Conservation (phyloP, 1,140 invertebrate species). For the Aphis gossypii region DNA sequence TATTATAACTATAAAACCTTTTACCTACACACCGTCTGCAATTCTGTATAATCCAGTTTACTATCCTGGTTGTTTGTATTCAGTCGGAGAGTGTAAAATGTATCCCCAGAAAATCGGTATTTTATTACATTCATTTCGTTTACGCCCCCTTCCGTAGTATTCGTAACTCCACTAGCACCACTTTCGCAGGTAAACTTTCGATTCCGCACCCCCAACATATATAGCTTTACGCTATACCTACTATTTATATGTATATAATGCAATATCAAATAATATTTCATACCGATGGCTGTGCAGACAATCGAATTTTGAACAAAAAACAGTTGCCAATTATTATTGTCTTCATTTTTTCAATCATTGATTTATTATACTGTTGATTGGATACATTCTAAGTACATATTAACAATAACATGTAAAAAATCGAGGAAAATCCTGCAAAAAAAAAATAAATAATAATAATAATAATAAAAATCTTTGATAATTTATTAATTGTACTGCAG, state of each 20-base stretch:
- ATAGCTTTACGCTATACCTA: background rate
- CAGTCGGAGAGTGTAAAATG: background rate
- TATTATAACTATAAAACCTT: too few species aligned
- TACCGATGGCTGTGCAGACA: background rate
- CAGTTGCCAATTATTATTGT: too few species aligned
- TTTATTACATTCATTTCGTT: slow-evolving; percentile 5
- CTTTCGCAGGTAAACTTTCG: background rate
- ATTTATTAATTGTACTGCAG: too few species aligned
- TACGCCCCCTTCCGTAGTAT: background rate
- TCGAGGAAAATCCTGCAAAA: too few species aligned
- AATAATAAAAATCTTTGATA: too few species aligned
- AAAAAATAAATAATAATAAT: too few species aligned
- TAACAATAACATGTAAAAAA: too few species aligned
- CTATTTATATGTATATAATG: background rate
- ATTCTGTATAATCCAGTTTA: background rate
- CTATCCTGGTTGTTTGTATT: background rate
- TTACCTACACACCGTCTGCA: too few species aligned
- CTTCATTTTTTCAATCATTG: too few species aligned
- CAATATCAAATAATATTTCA: background rate
- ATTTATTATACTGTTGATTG: too few species aligned
- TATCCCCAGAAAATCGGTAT: background rate
- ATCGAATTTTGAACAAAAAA: background rate
- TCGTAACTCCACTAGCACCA: background rate
- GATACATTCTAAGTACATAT: too few species aligned
- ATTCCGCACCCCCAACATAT: background rate